A percentile compares a stretch with the other conserved stretches of the same genome.
phyloP scores from a whole-genome alignment of 64 coral and sea anemone genomes.

The Pocillopora verrucosa region DNA sequence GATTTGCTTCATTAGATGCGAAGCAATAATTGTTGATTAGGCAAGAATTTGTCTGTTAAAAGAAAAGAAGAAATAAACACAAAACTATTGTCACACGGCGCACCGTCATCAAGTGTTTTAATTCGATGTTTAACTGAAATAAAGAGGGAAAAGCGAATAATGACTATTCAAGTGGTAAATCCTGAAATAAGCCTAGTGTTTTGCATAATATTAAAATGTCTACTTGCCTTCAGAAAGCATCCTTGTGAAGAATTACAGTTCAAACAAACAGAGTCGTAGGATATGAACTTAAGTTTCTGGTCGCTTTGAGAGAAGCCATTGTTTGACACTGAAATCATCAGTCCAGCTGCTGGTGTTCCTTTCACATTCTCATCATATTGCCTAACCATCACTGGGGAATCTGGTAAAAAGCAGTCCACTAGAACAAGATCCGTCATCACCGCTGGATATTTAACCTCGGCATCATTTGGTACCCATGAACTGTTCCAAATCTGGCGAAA shows the following conservation, averaged over 20 bases:
- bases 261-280: conserved; percentile 41
- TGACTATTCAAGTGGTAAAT: too few species aligned
- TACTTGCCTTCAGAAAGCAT: conserved; percentile 22
- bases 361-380: conserved; percentile 11
- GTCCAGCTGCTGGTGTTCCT: conserved; percentile 33
- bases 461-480: not conserved
- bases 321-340: conserved; percentile 42
- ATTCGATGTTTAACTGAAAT: too few species aligned
- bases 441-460: not conserved
- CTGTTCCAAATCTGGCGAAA: conserved; percentile 8
- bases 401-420: conserved; percentile 10
- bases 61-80: not conserved
- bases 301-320: conserved; percentile 17
- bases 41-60: conserved; percentile 12
- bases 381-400: not conserved
- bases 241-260: conserved; percentile 22
- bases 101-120: too few species aligned
- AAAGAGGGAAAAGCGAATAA: too few species aligned
- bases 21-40: conserved; percentile 29
- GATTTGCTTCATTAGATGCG: conserved; percentile 26
- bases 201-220: too few species aligned
- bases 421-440: conserved; percentile 27
- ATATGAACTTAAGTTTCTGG: conserved; percentile 8
- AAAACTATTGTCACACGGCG: not conserved
- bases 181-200: too few species aligned